Evolutionary conservation across 2,888 invertebrate species (phyloP).

Genomic region (Oasisia sp.): DNA sequence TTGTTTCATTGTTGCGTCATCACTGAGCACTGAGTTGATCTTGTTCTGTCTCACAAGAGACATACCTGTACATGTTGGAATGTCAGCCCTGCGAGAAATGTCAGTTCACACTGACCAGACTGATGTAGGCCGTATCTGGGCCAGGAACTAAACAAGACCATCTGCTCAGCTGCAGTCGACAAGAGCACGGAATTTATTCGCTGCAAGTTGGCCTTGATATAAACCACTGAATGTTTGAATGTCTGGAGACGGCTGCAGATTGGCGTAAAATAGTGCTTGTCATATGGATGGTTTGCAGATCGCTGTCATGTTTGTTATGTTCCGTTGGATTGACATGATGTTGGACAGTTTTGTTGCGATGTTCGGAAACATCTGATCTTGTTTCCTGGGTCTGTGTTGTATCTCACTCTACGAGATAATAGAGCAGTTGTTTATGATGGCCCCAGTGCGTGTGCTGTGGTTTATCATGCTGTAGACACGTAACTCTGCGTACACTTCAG

Average conservation of each 20-base stretch:
- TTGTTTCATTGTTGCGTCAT: neutral
- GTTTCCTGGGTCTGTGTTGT: neutral
- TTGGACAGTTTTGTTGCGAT: neutral
- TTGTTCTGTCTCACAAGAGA: neutral
- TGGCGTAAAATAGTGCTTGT: too few species aligned
- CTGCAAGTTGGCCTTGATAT: constrained; percentile 10
- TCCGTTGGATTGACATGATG: neutral
- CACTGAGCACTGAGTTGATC: neutral
- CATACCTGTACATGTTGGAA: neutral
- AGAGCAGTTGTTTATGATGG: neutral
- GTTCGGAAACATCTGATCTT: neutral
- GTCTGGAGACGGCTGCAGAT: neutral
- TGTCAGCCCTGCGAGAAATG: neutral
- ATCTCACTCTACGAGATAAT: neutral
- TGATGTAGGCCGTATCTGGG: neutral
- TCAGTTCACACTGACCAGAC: neutral
- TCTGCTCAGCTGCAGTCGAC: neutral
- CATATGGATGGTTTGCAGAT: neutral
- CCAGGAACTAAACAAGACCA: neutral
- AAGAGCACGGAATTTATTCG: neutral
- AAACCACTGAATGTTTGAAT: neutral
- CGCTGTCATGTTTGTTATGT: neutral
- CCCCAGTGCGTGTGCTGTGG: neutral
- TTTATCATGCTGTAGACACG: neutral
- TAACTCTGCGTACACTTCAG: neutral